A percentile compares a stretch with the other conserved stretches of the same genome.
phyloP scores from a whole-genome alignment of 2,113 vertebrate species.

The Ptychochromis oligacanthus region DNA sequence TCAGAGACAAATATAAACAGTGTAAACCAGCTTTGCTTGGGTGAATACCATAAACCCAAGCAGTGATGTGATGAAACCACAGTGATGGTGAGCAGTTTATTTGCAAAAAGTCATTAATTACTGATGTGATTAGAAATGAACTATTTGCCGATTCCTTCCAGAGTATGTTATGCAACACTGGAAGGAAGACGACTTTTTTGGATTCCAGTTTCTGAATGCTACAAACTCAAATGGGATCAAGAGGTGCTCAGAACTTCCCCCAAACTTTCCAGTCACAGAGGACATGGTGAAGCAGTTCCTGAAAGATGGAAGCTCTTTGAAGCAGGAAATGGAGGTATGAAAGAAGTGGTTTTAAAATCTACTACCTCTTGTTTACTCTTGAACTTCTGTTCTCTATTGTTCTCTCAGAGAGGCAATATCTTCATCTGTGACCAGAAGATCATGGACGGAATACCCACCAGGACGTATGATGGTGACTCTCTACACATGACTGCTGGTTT shows the following conservation, averaged over 20 bases:
- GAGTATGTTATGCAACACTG: slow-evolving; percentile 83
- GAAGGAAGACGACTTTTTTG: slow-evolving; percentile 88
- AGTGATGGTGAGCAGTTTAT: neutral
- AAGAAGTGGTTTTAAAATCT: slow-evolving; percentile 19
- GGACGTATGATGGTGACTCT: slow-evolving; percentile 32
- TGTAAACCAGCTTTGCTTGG: too few relatives aligned
- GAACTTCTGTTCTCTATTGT: too few relatives aligned
- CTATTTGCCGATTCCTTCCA: slow-evolving; percentile 40
- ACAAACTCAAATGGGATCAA: slow-evolving; percentile 87
- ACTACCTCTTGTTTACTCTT: too few relatives aligned
- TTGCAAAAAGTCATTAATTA: neutral
- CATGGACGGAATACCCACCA: slow-evolving; percentile 72
- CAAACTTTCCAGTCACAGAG: slow-evolving; percentile 87
- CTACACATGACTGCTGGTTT: slow-evolving; percentile 71
- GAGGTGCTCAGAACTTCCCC: slow-evolving; percentile 82
- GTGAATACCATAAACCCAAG: too few relatives aligned
- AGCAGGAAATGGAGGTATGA: slow-evolving; percentile 85
- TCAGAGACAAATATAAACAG: too few relatives aligned
- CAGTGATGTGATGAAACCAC: too few relatives aligned
- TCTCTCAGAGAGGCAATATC: slow-evolving; percentile 78
- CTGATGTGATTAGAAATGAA: neutral
- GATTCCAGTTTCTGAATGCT: slow-evolving; percentile 90
- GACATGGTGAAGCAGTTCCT: slow-evolving; percentile 86
- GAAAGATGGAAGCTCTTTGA: slow-evolving; percentile 79
- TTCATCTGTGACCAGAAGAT: slow-evolving; percentile 82